These are phyloP conservation scores for Drosophila varians DNA, from an alignment of 1,140 invertebrate genomes.

Conservation along the genomic window DNA sequence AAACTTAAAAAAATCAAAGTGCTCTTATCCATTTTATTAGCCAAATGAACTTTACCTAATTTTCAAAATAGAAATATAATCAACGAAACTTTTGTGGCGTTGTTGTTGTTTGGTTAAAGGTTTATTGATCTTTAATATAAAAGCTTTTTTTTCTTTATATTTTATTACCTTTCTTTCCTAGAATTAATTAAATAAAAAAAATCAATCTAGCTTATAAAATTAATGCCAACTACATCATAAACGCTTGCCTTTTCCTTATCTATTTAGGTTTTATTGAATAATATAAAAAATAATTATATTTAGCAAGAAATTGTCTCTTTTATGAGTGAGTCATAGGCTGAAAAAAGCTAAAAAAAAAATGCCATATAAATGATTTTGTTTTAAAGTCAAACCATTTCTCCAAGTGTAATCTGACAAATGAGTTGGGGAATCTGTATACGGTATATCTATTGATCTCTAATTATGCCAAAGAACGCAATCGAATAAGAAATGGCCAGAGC, in stretches of 20 bases:
- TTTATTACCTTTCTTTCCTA: neutral
- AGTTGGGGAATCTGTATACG: conserved; percentile 38
- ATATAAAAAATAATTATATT: neutral
- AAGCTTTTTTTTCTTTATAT: neutral
- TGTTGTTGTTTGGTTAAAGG: neutral
- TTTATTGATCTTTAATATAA: neutral
- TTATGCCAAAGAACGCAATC: conserved; percentile 39
- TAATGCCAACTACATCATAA: no score
- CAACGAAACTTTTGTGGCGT: neutral
- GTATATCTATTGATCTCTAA: conserved; percentile 51
- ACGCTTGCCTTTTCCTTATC: no score
- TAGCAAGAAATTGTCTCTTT: neutral
- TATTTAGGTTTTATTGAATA: no score
- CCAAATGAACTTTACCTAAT: no score
- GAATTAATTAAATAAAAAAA: neutral
- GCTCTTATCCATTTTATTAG: neutral
- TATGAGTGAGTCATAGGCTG: no score
- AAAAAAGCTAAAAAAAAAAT: no score
- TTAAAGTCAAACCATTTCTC: no score
- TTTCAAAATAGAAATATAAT: neutral
- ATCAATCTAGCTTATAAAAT: neutral
- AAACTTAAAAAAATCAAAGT: neutral
- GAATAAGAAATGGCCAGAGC: conserved; percentile 17
- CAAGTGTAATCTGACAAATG: conserved; percentile 33
- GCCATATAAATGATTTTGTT: no score